These are phyloP conservation scores for Schizopygopsis malacanthus DNA, from an alignment of 2,797 vertebrate species.

Conservation along the genomic window DNA sequence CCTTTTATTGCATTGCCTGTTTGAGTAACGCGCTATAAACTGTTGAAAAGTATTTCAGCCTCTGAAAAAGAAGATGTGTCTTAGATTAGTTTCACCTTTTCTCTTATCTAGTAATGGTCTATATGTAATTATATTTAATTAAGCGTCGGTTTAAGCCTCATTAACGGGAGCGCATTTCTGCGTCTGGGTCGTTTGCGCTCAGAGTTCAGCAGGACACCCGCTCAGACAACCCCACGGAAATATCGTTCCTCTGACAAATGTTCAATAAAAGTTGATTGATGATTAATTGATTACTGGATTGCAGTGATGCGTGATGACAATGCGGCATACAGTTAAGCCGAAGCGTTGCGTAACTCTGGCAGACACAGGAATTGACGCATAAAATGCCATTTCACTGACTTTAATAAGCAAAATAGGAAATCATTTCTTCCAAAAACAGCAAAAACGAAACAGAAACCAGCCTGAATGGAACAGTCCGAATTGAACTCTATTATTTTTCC, in stretches of 20 bases:
- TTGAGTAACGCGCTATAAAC: neutral
- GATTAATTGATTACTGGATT: neutral
- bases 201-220: neutral
- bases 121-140: neutral
- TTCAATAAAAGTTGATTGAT: neutral
- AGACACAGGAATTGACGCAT: conserved; percentile 51
- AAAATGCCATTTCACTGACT: conserved; percentile 95
- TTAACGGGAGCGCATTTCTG: neutral
- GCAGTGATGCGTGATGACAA: neutral
- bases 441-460: conserved; percentile 99
- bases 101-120: neutral
- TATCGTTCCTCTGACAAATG: neutral
- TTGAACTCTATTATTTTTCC: conserved; percentile 90
- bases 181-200: neutral
- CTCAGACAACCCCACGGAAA: neutral
- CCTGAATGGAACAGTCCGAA: conserved; percentile 99
- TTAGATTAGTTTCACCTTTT: no score
- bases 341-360: neutral
- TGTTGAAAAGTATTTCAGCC: neutral
- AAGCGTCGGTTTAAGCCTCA: neutral
- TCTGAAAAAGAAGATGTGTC: neutral
- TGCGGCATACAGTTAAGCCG: neutral
- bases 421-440: conserved; percentile 90
- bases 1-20: neutral
- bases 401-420: conserved; percentile 99